A percentile compares a stretch with the other conserved stretches of the same genome.
phyloP scores from a whole-genome alignment of 2,888 invertebrate genomes.

The Synanthedon formicaeformis region DNA sequence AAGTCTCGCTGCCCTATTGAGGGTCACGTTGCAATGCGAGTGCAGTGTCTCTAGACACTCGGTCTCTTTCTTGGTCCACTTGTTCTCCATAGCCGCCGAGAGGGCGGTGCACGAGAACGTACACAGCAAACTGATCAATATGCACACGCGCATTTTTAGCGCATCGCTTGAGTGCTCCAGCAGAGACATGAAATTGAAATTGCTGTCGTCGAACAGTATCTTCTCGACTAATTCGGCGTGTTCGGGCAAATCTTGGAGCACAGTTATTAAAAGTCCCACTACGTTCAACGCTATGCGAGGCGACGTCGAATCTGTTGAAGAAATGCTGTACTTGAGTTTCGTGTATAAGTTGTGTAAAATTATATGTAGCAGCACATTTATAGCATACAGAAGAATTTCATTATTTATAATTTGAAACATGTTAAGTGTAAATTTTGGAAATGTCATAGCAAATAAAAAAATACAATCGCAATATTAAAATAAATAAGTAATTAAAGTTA shows the following conservation, averaged over 20 bases:
- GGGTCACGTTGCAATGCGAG: constrained; percentile 72
- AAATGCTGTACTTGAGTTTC: too few relatives aligned
- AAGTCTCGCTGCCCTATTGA: constrained; percentile 71
- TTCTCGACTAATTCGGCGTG: constrained; percentile 81
- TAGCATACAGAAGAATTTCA: too few relatives aligned
- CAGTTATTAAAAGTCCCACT: constrained; percentile 78
- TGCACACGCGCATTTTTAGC: constrained; percentile 75
- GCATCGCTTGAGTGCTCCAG: constrained; percentile 70
- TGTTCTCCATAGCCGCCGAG: constrained; percentile 59
- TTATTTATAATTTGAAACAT: too few relatives aligned
- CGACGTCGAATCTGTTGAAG: constrained; percentile 59
- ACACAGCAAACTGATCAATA: constrained; percentile 77
- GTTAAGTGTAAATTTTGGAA: too few relatives aligned
- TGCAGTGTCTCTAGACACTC: constrained; percentile 72
- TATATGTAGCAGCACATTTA: too few relatives aligned
- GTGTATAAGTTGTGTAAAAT: too few relatives aligned
- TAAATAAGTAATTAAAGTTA: too few relatives aligned
- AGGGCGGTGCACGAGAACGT: constrained; percentile 76
- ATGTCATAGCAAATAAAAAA: too few relatives aligned
- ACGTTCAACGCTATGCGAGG: constrained; percentile 76
- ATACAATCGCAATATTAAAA: too few relatives aligned
- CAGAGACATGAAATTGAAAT: constrained; percentile 65
- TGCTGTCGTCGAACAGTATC: constrained; percentile 70
- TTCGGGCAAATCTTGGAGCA: constrained; percentile 80
- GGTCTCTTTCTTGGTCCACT: constrained; percentile 73